Evolutionary conservation across 1,140 invertebrate species (phyloP), one percentile per base, ranked within the genome.

Genomic region (Ladona fulva): DNA sequence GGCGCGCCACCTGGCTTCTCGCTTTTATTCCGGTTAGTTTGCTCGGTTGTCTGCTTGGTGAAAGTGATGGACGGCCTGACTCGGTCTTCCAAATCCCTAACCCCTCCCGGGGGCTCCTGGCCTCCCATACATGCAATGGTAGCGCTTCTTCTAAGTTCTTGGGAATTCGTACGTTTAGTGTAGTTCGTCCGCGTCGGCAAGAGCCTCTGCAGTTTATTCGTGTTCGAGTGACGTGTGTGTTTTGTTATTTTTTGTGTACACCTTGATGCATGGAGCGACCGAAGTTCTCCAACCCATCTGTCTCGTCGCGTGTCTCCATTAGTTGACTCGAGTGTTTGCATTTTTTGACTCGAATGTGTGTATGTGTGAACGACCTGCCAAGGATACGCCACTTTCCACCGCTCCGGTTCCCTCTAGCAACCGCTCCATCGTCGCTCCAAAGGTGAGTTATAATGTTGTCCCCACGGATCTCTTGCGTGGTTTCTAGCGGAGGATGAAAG

Each of bases 21-120:
- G 44, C 10, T 3, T 66, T 66, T 12, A 66, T 1, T 66, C n/a
- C 3, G 52, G 52, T 3, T 66, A 66, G 52, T 66, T 66, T 66
- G 52, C 52, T 66, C n/a, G 52, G 52, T 66, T 66, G 52, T 66
- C 52, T 66, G 52, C 52, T 66, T 22, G 52, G 52, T 66, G 52
- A 66, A 66, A 66, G 52, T 66, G 52, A 66, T 66, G 52, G 52
- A 66, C 52, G 52, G n/a, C 52, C n/a, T 3, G n/a, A 19, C 14
- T 66, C 3, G 1, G 52, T 66, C 52, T 66, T 66, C 52, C 52
- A 22, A 19, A 6, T 66, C 16, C n/a, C 52, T 66, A 66, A 66
- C 52, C 52, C 52, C 52, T 66, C 52, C 52, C 52, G 52, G 52
- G 52, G 52, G 52, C 52, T 66, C n/a, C 52, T 66, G 14, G 52